phyloP scores from a whole-genome alignment of 2,113 vertebrate species.

The Neogale vison region DNA sequence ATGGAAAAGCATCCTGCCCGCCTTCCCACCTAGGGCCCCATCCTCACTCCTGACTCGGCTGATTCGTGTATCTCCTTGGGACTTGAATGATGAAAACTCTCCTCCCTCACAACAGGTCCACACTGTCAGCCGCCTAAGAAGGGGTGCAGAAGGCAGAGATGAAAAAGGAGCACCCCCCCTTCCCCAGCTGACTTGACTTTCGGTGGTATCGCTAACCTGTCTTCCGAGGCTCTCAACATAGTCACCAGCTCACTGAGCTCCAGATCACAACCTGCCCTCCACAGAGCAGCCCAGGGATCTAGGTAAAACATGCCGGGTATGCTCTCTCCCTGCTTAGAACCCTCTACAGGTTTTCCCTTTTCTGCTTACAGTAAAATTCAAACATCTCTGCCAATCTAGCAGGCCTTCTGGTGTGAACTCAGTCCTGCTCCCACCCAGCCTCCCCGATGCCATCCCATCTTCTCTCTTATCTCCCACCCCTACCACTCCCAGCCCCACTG shows the following conservation, averaged over 20 bases:
- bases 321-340: not conserved
- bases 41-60: not conserved
- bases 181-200: not conserved
- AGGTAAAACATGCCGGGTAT: not conserved
- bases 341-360: fast-evolving
- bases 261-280: fast-evolving
- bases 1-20: fast-evolving
- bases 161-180: fast-evolving
- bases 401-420: fast-evolving
- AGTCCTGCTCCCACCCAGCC: fast-evolving
- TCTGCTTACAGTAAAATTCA: not conserved
- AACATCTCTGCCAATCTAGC: fast-evolving
- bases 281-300: not conserved
- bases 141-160: not conserved
- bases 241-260: fast-evolving
- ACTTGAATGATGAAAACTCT: not conserved
- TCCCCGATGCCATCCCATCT: fast-evolving
- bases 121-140: not conserved
- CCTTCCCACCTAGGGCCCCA: no score
- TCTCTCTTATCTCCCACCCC: fast-evolving
- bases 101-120: not conserved
- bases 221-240: not conserved
- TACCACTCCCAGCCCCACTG: fast-evolving
- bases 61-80: not conserved
- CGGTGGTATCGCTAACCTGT: fast-evolving